Conservation (phyloP, 2,888 invertebrate genomes). For the Lycaena phlaeas region DNA sequence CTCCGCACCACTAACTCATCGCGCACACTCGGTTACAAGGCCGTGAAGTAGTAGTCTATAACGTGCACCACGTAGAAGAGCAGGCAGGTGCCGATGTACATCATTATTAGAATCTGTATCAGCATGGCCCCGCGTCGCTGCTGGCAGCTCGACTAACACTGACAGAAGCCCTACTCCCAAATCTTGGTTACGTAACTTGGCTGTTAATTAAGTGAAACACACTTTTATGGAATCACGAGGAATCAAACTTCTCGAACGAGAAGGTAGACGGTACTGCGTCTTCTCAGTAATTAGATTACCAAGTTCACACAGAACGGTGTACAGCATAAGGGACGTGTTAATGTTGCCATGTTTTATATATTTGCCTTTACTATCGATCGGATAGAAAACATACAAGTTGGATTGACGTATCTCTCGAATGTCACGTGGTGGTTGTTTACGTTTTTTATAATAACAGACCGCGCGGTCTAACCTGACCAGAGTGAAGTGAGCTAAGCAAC, state of each 20-base stretch:
- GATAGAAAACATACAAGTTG: background rate
- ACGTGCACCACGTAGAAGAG: conserved; percentile 63
- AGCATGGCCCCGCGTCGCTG: conserved; percentile 38
- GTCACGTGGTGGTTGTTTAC: too few relatives aligned
- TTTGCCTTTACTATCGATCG: background rate
- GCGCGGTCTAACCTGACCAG: too few relatives aligned
- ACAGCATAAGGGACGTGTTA: background rate
- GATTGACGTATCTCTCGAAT: too few relatives aligned
- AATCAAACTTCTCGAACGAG: background rate
- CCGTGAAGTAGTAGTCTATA: conserved; percentile 59
- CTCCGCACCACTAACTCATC: background rate
- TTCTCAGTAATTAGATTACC: background rate
- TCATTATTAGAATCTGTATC: conserved; percentile 65
- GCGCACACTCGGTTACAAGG: conserved; percentile 23
- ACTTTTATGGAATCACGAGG: conserved; percentile 20
- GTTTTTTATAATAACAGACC: too few relatives aligned
- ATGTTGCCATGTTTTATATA: background rate
- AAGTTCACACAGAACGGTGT: too few relatives aligned
- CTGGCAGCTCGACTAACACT: conserved; percentile 24
- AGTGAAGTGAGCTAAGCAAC: too few relatives aligned
- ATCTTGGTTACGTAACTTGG: conserved; percentile 23
- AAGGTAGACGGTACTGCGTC: background rate
- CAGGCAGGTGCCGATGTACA: conserved; percentile 64
- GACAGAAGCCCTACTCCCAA: conserved; percentile 26
- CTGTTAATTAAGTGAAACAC: conserved; percentile 15